Percentiles rank a stretch among this genome's conserved stretches.
Evolutionary conservation across 1,140 invertebrate species (phyloP).

Genomic region (Vanessa atalanta): DNA sequence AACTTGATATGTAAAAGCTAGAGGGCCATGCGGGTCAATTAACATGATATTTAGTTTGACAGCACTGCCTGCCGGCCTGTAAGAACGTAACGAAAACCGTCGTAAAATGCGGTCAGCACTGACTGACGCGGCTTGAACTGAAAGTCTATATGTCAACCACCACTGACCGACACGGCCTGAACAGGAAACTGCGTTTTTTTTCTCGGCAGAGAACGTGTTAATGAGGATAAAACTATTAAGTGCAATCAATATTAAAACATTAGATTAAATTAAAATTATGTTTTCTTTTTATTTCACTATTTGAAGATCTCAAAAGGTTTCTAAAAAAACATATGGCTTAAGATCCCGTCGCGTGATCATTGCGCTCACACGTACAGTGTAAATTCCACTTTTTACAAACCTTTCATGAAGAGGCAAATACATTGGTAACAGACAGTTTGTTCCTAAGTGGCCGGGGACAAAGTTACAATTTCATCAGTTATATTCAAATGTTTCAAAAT

Average conservation of each 20-base stretch:
- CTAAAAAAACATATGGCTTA: slow-evolving; percentile 1
- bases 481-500: slow-evolving; percentile 1
- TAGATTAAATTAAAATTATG: slow-evolving; percentile 2
- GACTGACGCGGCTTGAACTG: no score
- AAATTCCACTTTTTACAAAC: slow-evolving; percentile 1
- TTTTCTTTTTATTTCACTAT: slow-evolving; percentile 6
- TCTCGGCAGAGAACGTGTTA: no score
- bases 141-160: no score
- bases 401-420: slow-evolving; percentile 1
- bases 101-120: no score
- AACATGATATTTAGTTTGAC: no score
- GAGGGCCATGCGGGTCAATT: no score
- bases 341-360: slow-evolving; percentile 1
- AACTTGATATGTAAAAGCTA: no score
- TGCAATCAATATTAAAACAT: slow-evolving; percentile 1
- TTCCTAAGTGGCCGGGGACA: not conserved
- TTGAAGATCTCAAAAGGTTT: not conserved
- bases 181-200: no score
- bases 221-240: slow-evolving; percentile 4
- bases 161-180: no score
- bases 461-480: not conserved
- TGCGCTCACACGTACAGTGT: slow-evolving; percentile 2
- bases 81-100: no score
- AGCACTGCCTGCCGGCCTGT: no score
- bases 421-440: slow-evolving; percentile 3